A percentile compares a stretch with the other conserved stretches of the same genome.
Evolutionary conservation across 1,140 invertebrate species (phyloP).

Genomic region (Atopsyche davidsoni): DNA sequence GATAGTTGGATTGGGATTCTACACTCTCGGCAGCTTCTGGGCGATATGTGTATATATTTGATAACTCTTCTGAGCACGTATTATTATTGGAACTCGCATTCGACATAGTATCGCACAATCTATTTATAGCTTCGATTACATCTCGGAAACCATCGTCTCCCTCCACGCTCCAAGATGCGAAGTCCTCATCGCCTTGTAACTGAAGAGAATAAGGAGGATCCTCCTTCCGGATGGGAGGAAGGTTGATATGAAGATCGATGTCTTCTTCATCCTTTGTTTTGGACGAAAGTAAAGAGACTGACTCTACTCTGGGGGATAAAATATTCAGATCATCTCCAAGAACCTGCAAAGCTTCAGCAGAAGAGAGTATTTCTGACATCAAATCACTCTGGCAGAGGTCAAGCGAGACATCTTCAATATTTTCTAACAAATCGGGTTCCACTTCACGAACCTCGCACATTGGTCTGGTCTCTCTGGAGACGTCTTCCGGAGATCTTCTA

Average conservation of each 20-base stretch:
- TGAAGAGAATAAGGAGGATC: no score
- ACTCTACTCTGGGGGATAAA: slow-evolving; percentile 8
- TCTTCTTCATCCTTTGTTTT: no score
- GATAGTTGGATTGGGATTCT: no score
- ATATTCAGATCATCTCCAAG: slow-evolving; percentile 13
- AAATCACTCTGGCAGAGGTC: slow-evolving; percentile 25
- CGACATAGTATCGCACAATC: slow-evolving; percentile 46
- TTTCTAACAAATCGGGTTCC: not conserved
- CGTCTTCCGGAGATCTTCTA: not conserved
- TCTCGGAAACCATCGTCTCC: slow-evolving; percentile 44
- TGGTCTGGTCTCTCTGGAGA: not conserved
- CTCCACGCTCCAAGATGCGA: slow-evolving; percentile 26
- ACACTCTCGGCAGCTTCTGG: no score
- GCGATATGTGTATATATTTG: no score
- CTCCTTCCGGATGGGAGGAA: no score
- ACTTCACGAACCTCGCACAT: not conserved
- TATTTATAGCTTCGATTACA: slow-evolving; percentile 47
- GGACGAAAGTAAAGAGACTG: no score
- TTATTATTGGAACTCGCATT: slow-evolving; percentile 34
- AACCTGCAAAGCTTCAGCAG: slow-evolving; percentile 14
- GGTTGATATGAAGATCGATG: no score
- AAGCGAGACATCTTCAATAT: slow-evolving; percentile 15
- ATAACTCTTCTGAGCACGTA: no score
- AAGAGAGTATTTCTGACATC: slow-evolving; percentile 27
- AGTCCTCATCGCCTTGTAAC: slow-evolving; percentile 3